Evolutionary conservation across 2,797 vertebrate species (phyloP).

Genomic region (Galago senegalensis): DNA sequence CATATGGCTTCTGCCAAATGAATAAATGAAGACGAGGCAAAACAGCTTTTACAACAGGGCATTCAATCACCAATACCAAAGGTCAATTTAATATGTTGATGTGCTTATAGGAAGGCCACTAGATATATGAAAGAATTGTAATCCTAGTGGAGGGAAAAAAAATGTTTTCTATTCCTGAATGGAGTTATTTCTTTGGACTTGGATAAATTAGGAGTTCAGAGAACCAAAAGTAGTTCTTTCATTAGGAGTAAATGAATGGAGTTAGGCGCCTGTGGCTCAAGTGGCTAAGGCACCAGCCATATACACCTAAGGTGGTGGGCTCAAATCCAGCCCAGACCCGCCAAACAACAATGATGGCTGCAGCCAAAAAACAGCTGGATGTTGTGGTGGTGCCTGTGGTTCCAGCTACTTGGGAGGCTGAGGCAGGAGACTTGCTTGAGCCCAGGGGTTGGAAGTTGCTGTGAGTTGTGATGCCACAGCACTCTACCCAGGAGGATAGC

Average conservation of each 20-base stretch:
- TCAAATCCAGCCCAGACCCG: too few species aligned
- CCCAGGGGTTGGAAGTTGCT: too few species aligned
- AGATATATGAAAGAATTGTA: neutral
- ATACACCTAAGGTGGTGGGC: too few species aligned
- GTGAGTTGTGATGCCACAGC: too few species aligned
- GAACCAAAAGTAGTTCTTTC: conserved; percentile 28
- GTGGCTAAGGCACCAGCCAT: too few species aligned
- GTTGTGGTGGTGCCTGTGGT: too few species aligned
- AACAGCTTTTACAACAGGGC: conserved; percentile 42
- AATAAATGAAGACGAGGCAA: conserved; percentile 27
- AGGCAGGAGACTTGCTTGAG: too few species aligned
- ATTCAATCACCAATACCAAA: neutral
- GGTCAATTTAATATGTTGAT: conserved; percentile 13
- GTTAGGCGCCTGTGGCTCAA: neutral
- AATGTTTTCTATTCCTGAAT: conserved; percentile 5
- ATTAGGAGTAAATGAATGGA: neutral
- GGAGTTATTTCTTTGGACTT: conserved; percentile 2
- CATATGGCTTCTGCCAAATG: neutral
- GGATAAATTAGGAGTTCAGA: neutral
- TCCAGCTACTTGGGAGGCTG: too few species aligned
- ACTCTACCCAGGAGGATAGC: too few species aligned
- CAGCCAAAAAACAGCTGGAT: too few species aligned
- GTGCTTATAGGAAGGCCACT: neutral
- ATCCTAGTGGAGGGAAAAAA: neutral
- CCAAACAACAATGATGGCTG: too few species aligned